Evolutionary conservation across 2,113 vertebrate species (phyloP).

Genomic region (Neolamprologus hecqui): DNA sequence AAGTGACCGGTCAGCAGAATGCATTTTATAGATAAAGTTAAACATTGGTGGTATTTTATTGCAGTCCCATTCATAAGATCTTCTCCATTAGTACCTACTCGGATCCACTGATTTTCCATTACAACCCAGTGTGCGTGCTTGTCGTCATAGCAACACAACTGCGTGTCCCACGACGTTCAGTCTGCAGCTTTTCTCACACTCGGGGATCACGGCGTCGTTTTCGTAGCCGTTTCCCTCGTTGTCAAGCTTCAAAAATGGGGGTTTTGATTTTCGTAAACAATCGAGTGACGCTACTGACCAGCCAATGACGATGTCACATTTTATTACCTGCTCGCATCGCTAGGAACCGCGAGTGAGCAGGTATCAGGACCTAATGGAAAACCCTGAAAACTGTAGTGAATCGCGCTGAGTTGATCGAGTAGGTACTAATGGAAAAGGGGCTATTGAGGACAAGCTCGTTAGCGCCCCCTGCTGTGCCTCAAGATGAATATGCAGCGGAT

Average conservation of each 20-base stretch:
- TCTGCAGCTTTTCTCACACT: background rate
- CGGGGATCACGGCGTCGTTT: background rate
- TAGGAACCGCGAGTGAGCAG: background rate
- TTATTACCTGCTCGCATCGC: background rate
- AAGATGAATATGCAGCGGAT: background rate
- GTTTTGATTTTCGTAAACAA: background rate
- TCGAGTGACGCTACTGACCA: background rate
- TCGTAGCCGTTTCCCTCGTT: background rate
- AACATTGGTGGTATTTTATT: rapidly evolving
- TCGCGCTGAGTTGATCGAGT: background rate
- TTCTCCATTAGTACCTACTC: background rate
- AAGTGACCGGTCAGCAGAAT: background rate
- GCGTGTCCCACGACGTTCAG: background rate
- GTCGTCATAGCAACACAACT: background rate
- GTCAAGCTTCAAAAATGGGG: background rate
- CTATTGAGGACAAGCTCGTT: background rate
- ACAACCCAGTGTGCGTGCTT: background rate
- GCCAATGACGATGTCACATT: background rate
- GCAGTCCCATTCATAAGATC: background rate
- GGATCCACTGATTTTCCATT: background rate
- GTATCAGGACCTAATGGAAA: rapidly evolving
- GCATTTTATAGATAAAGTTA: background rate
- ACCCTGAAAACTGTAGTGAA: background rate
- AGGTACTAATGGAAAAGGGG: background rate
- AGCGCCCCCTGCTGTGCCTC: background rate